Evolutionary conservation across 2,113 vertebrate species (phyloP), one percentile per base, ranked within the genome.

Genomic region (Varanus komodoensis): DNA sequence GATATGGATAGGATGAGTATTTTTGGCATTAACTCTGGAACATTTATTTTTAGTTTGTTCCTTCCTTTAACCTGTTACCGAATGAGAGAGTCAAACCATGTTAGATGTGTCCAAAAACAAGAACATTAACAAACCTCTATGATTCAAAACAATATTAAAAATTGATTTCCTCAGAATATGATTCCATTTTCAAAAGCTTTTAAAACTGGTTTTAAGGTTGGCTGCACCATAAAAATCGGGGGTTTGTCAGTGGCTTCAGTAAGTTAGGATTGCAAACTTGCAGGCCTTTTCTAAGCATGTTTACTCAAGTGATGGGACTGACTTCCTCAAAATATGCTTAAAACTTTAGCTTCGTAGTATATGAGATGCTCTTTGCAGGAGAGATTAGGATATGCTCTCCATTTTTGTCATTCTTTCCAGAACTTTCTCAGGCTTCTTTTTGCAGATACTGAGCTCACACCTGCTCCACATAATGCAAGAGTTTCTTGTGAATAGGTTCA

Each of bases 31-130:
- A 85, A 78, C 74, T 32, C 61, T 89, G 82, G 82, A 69, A 85
- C 91, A 84, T 91, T 48, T 77, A 57, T 91, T 91, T 88, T 86
- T 82, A 86, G 38, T 79, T 14, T 82, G 68, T 91, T 90, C 84
- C 86, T 92, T 93, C 86, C 50, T 84, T 84, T 89, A 48, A 84
- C 89, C 91, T 75, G 92, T 86, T 89, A 93, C 95, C 81, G 90
- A 91, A 84, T 85, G 83, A 81, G 34, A 83, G 82, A 69, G 67
- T 54, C 75, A 50, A 7, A 87, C 50, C 29, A 0, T 69, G 69
- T 54, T 67, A 91, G 91, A 8, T 78, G 2, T 0, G 19, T 75
- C 84, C 87, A 67, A 88, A 68, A 61, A 87, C 2, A 0, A 64
- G 61, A 57, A 71, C 78, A 87, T 5, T 86, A 32, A 19, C 38